Percentiles rank a stretch among this genome's conserved stretches.
These are phyloP conservation scores for Regulus satrapa DNA, from an alignment of 2,113 vertebrate species.

Conservation along the genomic window DNA sequence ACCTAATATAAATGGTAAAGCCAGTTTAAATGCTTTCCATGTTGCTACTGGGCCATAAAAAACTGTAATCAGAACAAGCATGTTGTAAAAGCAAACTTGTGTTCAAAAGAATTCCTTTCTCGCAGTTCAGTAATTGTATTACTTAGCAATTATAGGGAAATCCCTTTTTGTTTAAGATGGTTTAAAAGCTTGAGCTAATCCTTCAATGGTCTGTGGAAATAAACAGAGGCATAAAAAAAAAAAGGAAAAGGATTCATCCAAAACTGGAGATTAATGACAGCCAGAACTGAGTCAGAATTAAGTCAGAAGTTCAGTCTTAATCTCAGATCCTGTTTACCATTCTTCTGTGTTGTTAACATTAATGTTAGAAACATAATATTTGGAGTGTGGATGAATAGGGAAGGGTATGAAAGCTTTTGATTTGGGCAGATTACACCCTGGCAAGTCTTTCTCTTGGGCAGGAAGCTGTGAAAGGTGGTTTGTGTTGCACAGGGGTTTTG, in stretches of 20 bases:
- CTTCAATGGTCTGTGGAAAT: conserved; percentile 5
- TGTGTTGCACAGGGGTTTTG: neutral
- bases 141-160: conserved; percentile 33
- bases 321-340: neutral
- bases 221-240: neutral
- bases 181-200: conserved; percentile 35
- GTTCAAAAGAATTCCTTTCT: neutral
- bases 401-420: neutral
- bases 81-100: neutral
- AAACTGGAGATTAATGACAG: neutral
- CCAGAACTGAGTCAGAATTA: neutral
- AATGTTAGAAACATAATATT: neutral
- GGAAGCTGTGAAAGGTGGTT: neutral
- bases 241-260: neutral
- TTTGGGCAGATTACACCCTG: neutral
- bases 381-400: neutral
- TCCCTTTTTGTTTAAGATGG: conserved; percentile 27
- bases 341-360: neutral
- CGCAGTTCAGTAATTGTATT: conserved; percentile 34
- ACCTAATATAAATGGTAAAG: neutral
- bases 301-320: neutral
- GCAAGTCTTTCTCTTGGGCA: neutral
- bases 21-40: neutral
- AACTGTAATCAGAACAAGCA: neutral
- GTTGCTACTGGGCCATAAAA: neutral